A percentile compares a stretch with the other conserved stretches of the same genome.
phyloP scores from a whole-genome alignment of 2,113 vertebrate genomes.

The Columba livia region DNA sequence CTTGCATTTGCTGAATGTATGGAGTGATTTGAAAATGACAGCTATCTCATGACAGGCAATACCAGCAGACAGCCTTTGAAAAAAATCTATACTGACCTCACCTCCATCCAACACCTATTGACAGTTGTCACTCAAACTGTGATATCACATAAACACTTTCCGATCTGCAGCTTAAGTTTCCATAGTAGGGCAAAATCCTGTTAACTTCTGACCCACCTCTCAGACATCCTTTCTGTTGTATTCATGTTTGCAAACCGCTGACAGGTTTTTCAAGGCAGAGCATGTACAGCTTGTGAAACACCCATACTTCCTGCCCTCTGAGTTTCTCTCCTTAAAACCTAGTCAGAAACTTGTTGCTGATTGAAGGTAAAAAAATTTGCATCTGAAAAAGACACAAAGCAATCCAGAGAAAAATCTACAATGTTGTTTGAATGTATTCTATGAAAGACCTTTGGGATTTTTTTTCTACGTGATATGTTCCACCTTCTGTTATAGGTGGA shows the following conservation, averaged over 20 bases:
- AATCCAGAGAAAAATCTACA: not conserved
- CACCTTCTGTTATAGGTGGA: not conserved
- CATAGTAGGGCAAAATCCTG: conserved; percentile 82
- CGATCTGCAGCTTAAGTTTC: conserved; percentile 82
- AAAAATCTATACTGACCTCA: conserved; percentile 83
- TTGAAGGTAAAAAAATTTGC: not conserved
- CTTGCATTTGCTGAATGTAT: conserved; percentile 59
- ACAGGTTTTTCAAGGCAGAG: conserved; percentile 52
- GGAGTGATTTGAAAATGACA: conserved; percentile 77
- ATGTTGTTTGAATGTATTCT: not conserved
- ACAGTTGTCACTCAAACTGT: conserved; percentile 83
- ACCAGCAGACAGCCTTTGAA: conserved; percentile 67
- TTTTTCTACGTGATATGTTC: accelerated
- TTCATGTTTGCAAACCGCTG: conserved; percentile 63
- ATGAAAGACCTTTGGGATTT: accelerated
- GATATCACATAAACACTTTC: conserved; percentile 85
- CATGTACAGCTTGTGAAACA: not conserved
- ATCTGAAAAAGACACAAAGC: not conserved
- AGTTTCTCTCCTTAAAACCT: not conserved
- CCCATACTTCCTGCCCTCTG: not conserved
- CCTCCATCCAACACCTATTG: conserved; percentile 78
- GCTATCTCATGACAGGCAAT: conserved; percentile 75
- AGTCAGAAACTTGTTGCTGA: not conserved
- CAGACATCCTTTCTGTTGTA: conserved; percentile 68
- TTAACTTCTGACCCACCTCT: conserved; percentile 83